Evolutionary conservation across 2,888 invertebrate species (phyloP), one percentile per base, ranked within the genome.

Genomic region (Trissolcus japonicus): DNA sequence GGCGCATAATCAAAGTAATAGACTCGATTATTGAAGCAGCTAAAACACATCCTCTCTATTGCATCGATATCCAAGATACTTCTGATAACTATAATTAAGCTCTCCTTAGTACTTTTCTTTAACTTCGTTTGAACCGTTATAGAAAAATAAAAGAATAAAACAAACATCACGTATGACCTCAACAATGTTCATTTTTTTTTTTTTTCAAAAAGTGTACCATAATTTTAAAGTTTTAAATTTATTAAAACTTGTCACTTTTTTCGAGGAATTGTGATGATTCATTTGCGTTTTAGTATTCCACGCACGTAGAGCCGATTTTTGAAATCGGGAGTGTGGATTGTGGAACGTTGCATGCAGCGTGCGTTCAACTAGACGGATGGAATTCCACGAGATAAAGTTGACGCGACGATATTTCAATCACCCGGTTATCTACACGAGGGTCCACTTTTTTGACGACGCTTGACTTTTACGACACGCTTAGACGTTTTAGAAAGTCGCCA

Each of bases 311-410:
- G 19, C 16, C 57, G 16, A 11, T 43, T 43, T 43, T 43, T 43
- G 43, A 43, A 14, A 43, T 60, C 68, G 61, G 48, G 55, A 55
- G 61, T 14, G n/a, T 21, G 40, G 25, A 54, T 11, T 35, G 55
- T 46, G 7, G 16, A 48, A 56, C 41, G 59, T 65, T 14, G 14
- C 43, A 43, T 43, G 14, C 43, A 43, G 43, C 66, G 73, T 51
- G 76, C 74, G 73, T 78, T 80, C 81, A 83, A 76, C 80, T 78
- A 77, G 76, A 65, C 63, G 46, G 76, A 66, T 57, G 73, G 65
- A 80, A 79, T 80, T 80, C 78, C 76, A 4, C 67, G 74, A 62
- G 71, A 67, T 76, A 76, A 67, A 55, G 14, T n/a, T 62, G 71
- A 76, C 55, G 67, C 21, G 60, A 66, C 66, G 66, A 71, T 76